These are phyloP conservation scores for Drosophila pallidifrons DNA, from an alignment of 1,140 invertebrate species.

Conservation along the genomic window DNA sequence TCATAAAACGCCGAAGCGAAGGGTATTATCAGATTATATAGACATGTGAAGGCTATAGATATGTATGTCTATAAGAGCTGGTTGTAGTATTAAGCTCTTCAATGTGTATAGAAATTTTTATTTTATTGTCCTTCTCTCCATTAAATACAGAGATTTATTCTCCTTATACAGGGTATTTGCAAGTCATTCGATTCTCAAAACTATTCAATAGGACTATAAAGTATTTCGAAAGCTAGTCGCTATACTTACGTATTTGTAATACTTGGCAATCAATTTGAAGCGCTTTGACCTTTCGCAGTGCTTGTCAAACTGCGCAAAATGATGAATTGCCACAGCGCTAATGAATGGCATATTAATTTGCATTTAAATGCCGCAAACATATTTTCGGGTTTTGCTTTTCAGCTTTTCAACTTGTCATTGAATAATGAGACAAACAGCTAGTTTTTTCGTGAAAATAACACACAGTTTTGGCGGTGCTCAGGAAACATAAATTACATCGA, in stretches of 20 bases:
- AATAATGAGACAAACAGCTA: constrained; percentile 58
- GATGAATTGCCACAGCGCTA: constrained; percentile 60
- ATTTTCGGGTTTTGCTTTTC: constrained; percentile 10
- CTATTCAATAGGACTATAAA: neutral
- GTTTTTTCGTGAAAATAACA: constrained; percentile 28
- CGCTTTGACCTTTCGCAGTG: constrained; percentile 58
- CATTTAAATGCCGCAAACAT: constrained; percentile 57
- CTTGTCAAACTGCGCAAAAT: constrained; percentile 56
- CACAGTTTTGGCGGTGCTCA: constrained; percentile 26
- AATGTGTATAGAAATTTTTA: too few species aligned
- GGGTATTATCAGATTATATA: neutral
- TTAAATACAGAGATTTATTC: neutral
- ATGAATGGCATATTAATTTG: constrained; percentile 75
- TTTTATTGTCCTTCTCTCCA: too few species aligned
- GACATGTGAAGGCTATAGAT: neutral
- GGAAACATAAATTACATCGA: constrained; percentile 62
- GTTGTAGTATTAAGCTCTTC: too few species aligned
- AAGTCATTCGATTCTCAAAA: neutral
- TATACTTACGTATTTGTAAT: constrained; percentile 31
- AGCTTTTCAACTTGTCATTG: constrained; percentile 51
- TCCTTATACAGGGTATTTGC: neutral
- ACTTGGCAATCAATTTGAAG: constrained; percentile 40
- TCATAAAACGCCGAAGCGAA: neutral
- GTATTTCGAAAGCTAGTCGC: constrained; percentile 30
- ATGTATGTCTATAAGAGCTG: too few species aligned